Base-by-base conservation (phyloP, 2,797 vertebrate genomes). In the Cottoperca gobio region DNA sequence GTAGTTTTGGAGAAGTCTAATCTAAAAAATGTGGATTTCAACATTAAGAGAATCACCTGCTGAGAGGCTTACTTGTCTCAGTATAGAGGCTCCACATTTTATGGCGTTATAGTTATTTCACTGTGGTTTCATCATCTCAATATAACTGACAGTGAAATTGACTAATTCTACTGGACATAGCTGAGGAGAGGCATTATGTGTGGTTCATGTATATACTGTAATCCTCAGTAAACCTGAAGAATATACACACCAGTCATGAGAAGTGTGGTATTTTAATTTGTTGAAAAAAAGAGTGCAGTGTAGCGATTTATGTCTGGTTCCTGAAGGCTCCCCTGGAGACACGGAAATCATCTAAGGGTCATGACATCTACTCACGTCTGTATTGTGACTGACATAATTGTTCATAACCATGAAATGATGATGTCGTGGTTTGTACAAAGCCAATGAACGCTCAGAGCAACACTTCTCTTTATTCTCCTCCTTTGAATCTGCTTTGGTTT, bases 381-480 rank as follows among this genome's bases (percentile, higher is more conserved):
- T 28, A 79, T 86, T 89, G 86, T 89, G 81, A 78, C 71, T 69
- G 78, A 72, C 73, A 82, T 81, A 83, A 89, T 85, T 70, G 73
- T 79, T 86, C 76, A 60, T 50, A 74, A 76, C 73, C 76, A 74
- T 55, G 50, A 88, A 86, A 88, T 81, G 81, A 77, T 85, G 78
- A 82, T 86, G 86, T 88, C 64, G 79, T 21, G 67, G 48, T 49
- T 46, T 17, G 16, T 12, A 80, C 82, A 88, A 86, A 86, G 79
- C 73, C 70, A 0, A 64, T 26, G 49, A 81, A 53, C 31, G 64
- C 83, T 78, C 85, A 21, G 53, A 73, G 82, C 70, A 64, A 71
- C 70, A 8, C 64, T 6, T 46, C 60, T 78, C 40, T 78, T 75
- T 60, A 62, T 77, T 85, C 78, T 67, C 31, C 48, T 78, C 54